A percentile compares a stretch with the other conserved stretches of the same genome.
These are phyloP conservation scores for Achroia grisella DNA, from an alignment of 1,140 invertebrate species.

Conservation along the genomic window DNA sequence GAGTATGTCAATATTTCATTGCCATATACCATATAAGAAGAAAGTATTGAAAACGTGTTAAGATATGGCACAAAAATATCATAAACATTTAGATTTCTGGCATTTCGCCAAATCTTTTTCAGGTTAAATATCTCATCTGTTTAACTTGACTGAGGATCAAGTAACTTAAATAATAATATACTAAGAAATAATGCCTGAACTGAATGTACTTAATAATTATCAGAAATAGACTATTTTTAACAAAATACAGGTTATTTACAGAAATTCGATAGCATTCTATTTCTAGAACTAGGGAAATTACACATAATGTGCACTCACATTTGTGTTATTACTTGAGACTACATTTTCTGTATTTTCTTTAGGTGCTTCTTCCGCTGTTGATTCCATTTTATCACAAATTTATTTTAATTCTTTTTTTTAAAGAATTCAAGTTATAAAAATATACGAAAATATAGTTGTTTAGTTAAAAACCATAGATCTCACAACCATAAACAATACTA, in stretches of 20 bases:
- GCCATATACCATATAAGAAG: conserved; percentile 48
- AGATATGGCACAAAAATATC: conserved; percentile 59
- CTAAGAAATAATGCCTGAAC: background rate
- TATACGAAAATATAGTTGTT: too few species aligned
- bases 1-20: too few species aligned
- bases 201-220: background rate
- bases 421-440: too few species aligned
- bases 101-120: conserved; percentile 34
- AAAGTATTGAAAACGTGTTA: conserved; percentile 49
- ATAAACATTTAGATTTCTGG: conserved; percentile 55
- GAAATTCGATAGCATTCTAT: conserved; percentile 60
- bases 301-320: conserved; percentile 30
- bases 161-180: background rate
- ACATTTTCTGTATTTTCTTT: conserved; percentile 40
- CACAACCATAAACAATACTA: too few species aligned
- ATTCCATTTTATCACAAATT: conserved; percentile 48
- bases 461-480: too few species aligned
- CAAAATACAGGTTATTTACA: conserved; percentile 12
- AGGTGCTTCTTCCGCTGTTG: conserved; percentile 28
- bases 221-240: conserved; percentile 1
- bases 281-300: conserved; percentile 39
- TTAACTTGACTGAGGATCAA: background rate
- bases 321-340: conserved; percentile 25
- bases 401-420: conserved; percentile 9
- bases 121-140: conserved; percentile 38